Conservation (phyloP, 2,888 invertebrate species). For the Leucophora obtusa region DNA sequence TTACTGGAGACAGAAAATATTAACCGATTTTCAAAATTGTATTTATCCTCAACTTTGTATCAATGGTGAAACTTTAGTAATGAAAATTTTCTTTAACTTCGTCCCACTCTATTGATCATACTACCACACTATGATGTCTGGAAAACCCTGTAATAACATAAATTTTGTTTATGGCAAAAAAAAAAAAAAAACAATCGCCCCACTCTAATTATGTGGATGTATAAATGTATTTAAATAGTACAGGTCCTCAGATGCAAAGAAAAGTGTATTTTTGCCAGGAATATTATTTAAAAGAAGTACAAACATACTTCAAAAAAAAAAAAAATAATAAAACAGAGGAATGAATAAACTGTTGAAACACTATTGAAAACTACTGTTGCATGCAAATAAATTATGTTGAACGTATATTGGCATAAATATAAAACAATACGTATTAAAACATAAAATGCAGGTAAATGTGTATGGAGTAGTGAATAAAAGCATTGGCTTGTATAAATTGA, state of each 20-base stretch:
- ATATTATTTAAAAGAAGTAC: constrained; percentile 11
- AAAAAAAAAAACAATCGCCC: too few relatives aligned
- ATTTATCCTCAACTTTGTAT: too few relatives aligned
- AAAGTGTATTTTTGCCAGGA: not conserved
- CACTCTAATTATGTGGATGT: not conserved
- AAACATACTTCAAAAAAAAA: not conserved
- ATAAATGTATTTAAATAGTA: not conserved
- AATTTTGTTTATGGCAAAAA: too few relatives aligned
- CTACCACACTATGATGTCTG: too few relatives aligned
- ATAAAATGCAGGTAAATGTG: constrained; percentile 1
- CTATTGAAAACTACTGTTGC: constrained; percentile 36
- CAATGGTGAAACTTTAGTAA: too few relatives aligned
- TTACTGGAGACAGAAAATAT: too few relatives aligned
- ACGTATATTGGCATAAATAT: constrained; percentile 8
- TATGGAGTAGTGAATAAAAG: not conserved
- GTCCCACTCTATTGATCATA: too few relatives aligned
- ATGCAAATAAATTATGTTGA: constrained; percentile 5
- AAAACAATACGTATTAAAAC: not conserved
- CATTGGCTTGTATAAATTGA: not conserved
- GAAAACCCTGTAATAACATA: too few relatives aligned
- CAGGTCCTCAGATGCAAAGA: not conserved
- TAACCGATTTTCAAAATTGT: too few relatives aligned
- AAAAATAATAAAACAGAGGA: too few relatives aligned
- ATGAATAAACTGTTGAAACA: not conserved
- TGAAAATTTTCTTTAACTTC: too few relatives aligned